Percentiles rank a stretch among this genome's conserved stretches.
Evolutionary conservation across 2,113 vertebrate genomes (phyloP).

Genomic region (Lichenostomus cassidix): DNA sequence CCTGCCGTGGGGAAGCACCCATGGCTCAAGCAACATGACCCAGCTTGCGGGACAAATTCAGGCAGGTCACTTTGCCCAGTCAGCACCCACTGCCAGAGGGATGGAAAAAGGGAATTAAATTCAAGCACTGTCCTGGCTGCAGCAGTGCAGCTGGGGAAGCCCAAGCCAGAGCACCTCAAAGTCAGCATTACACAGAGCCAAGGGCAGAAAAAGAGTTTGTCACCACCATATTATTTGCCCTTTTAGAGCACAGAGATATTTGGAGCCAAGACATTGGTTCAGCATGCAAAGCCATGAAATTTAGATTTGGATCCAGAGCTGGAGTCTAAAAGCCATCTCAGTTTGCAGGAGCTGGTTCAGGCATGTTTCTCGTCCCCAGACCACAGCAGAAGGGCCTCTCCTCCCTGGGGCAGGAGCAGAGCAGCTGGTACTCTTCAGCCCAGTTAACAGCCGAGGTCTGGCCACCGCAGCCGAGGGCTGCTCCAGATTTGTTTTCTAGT

Average conservation of each 20-base stretch:
- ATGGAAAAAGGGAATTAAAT: background rate
- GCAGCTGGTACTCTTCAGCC: constrained; percentile 67
- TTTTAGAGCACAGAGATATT: background rate
- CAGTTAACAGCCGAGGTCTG: constrained; percentile 55
- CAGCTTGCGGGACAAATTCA: background rate
- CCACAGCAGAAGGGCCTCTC: constrained; percentile 54
- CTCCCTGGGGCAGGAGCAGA: constrained; percentile 39
- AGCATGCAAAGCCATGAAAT: constrained; percentile 36
- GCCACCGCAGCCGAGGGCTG: constrained; percentile 24
- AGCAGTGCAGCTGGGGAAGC: background rate
- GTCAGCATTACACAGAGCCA: background rate
- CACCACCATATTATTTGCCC: background rate
- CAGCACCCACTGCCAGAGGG: background rate
- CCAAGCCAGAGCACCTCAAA: background rate
- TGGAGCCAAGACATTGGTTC: background rate
- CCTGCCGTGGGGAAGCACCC: background rate
- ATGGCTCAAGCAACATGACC: background rate
- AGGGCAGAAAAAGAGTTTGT: background rate
- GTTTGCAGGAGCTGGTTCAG: constrained; percentile 2
- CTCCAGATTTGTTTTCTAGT: constrained; percentile 58
- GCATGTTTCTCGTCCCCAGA: constrained; percentile 33
- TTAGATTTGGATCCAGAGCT: constrained; percentile 5
- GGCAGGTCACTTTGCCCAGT: background rate
- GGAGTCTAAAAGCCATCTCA: constrained; percentile 1
- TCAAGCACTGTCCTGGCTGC: background rate